Evolutionary conservation across 37 sponge, comb jelly and placozoan species (phyloP), one percentile per base, ranked within the genome.

Genomic region (Halichondria panicea): DNA sequence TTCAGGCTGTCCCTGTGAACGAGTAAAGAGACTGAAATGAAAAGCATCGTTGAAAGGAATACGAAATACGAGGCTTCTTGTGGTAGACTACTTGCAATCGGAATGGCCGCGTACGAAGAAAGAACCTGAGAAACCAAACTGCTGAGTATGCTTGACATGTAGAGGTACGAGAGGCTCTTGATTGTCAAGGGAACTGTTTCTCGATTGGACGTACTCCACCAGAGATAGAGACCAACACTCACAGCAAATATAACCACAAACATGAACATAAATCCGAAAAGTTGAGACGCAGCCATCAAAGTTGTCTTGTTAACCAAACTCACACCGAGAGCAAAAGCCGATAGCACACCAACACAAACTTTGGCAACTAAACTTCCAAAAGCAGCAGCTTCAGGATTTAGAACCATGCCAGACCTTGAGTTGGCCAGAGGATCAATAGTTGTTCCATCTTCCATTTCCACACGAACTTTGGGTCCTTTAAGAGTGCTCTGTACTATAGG

Each of bases 231-330:
- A 5, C 83, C 83, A 55, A 50, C 33, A 32, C 75, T 55, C 19
- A 55, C 43, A 8, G 36, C 50, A 33, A 82, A 82, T 25, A 60
- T 34, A 6, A 18, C 66, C 18, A 35, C 37, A 46, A 66, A 74
- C 28, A 55, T 42, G 31, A 82, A 27, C 75, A 82, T 33, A 50
- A 82, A 82, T 18, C 83, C 83, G 28, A 82, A 55, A 0, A 82
- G 39, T 34, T 82, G 83, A 6, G 68, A 74, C 13, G 55, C 24
- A 22, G 28, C 57, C n/a, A 43, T 22, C 13, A 82, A 36, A 0
- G 38, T 37, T 22, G 60, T 45, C 25, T 54, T 52, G 6, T 66
- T 74, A 8, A 72, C 24, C 22, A 75, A 24, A 31, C 34, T 43
- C 9, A 58, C 42, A 7, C 62, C 53, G n/a, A n/a, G n/a, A n/a